phyloP scores from a whole-genome alignment of 35 echinoderm and acorn worm species.

The Strongylocentrotus purpuratus region DNA sequence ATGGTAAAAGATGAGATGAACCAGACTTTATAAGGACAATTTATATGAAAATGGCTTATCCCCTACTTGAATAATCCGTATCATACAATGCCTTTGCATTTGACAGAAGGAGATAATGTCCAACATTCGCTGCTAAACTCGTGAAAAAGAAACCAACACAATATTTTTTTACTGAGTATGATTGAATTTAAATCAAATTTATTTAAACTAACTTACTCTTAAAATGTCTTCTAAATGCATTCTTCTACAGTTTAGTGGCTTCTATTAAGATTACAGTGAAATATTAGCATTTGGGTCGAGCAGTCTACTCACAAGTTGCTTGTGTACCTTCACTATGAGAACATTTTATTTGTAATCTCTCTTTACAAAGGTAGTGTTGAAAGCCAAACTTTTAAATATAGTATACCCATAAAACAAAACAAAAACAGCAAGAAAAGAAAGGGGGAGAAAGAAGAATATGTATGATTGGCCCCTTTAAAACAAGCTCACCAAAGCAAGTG shows the following conservation, averaged over 20 bases:
- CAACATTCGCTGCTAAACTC: neutral
- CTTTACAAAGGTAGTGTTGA: neutral
- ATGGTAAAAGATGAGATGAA: neutral
- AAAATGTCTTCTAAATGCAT: too few relatives aligned
- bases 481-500: constrained; percentile 50
- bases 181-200: too few relatives aligned
- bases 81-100: neutral
- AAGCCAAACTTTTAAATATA: neutral
- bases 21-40: too few relatives aligned
- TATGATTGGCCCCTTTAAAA: neutral
- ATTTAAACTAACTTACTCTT: too few relatives aligned
- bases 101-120: too few relatives aligned
- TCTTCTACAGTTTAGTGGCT: too few relatives aligned
- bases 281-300: too few relatives aligned
- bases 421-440: neutral
- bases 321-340: neutral
- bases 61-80: too few relatives aligned
- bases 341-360: neutral
- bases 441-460: neutral
- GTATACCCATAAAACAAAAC: neutral
- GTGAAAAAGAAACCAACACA: too few relatives aligned
- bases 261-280: too few relatives aligned
- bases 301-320: neutral
- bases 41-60: neutral
- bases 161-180: too few relatives aligned